phyloP scores from a whole-genome alignment of 2,797 vertebrate genomes.

The Allobates femoralis region DNA sequence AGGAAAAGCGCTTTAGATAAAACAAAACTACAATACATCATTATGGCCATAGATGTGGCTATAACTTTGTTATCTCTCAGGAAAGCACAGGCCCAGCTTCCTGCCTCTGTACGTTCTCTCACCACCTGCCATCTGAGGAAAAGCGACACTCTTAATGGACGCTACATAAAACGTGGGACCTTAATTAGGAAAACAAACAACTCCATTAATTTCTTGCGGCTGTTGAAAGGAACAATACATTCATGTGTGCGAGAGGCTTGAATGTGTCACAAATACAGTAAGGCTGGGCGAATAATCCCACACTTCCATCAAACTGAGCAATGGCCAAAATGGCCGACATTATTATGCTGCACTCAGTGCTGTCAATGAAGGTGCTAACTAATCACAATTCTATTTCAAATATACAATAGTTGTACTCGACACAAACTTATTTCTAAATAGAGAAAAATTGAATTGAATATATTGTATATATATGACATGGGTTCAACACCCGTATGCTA shows the following conservation, averaged over 20 bases:
- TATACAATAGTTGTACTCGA: too few relatives aligned
- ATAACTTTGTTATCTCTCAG: conserved; percentile 34
- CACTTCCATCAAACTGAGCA: background rate
- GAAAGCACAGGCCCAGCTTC: background rate
- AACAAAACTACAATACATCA: background rate
- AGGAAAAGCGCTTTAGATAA: conserved; percentile 35
- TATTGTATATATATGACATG: too few relatives aligned
- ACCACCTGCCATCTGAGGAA: conserved; percentile 4
- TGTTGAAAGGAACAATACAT: background rate
- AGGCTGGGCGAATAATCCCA: background rate
- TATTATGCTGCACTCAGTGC: too few relatives aligned
- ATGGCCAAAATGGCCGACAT: background rate
- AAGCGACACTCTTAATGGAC: background rate
- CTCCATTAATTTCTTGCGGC: background rate
- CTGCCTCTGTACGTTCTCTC: background rate
- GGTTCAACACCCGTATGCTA: too few relatives aligned
- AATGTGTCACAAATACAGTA: background rate
- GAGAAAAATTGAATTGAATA: too few relatives aligned
- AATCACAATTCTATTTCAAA: too few relatives aligned
- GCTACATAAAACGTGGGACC: too few relatives aligned
- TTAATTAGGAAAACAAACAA: background rate
- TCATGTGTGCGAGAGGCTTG: background rate
- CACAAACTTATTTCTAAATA: too few relatives aligned
- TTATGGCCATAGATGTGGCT: background rate
- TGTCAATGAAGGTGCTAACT: too few relatives aligned